phyloP scores from a whole-genome alignment of 2,797 vertebrate genomes.

The Galagoides demidoff region DNA sequence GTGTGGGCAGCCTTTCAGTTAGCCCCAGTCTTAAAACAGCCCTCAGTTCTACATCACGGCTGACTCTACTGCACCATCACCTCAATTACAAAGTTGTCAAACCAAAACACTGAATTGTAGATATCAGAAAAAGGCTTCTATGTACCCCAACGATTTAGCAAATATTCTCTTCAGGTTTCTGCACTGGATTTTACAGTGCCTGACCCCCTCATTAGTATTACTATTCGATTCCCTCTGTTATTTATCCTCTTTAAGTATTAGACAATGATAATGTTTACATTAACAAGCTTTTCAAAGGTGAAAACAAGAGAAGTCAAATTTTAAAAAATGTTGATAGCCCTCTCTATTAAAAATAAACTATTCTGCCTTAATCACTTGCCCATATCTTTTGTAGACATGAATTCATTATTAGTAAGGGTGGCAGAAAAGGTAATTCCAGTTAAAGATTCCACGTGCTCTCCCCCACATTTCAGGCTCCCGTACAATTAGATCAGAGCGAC shows the following conservation, averaged over 20 bases:
- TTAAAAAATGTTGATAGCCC: neutral
- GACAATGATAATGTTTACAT: neutral
- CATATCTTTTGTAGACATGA: neutral
- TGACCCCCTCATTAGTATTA: neutral
- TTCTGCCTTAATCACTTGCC: neutral
- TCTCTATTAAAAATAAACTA: neutral
- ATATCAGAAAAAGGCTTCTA: neutral
- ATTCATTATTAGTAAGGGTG: neutral
- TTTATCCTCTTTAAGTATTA: neutral
- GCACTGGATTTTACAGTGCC: neutral
- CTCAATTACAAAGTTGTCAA: neutral
- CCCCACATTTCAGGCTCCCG: neutral
- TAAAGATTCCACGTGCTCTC: neutral
- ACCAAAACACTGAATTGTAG: neutral
- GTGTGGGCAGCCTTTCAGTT: neutral
- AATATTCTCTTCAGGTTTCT: neutral
- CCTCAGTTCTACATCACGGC: too few relatives aligned
- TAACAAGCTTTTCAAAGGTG: neutral
- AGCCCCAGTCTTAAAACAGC: neutral
- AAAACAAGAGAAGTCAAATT: slow-evolving; percentile 22
- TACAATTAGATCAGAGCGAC: neutral
- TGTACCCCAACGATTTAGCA: neutral
- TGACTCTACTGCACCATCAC: neutral
- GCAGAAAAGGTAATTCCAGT: neutral
- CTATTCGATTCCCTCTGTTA: neutral